These are phyloP conservation scores for Clinocottus analis DNA, from an alignment of 2,113 vertebrate species.

Conservation along the genomic window DNA sequence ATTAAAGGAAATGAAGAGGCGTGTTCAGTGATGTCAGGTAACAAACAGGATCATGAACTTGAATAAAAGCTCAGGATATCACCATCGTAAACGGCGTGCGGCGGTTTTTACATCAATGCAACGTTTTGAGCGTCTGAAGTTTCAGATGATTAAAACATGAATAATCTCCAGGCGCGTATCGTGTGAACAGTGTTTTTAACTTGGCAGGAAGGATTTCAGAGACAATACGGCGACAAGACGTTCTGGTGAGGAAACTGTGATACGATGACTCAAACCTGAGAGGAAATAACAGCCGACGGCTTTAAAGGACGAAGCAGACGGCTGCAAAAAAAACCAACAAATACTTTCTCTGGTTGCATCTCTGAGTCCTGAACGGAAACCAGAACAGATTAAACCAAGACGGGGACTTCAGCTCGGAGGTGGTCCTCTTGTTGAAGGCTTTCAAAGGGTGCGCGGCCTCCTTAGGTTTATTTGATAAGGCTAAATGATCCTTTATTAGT, in stretches of 20 bases:
- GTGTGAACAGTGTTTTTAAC: slow-evolving; percentile 14
- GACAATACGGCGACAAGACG: slow-evolving; percentile 9
- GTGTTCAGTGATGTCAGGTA: neutral
- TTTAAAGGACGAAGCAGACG: neutral
- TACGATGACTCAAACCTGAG: slow-evolving; percentile 20
- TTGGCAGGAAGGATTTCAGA: slow-evolving; percentile 14
- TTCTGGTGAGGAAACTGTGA: slow-evolving; percentile 10
- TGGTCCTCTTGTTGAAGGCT: neutral
- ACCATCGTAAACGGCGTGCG: neutral
- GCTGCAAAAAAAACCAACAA: neutral
- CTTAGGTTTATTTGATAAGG: too few species aligned
- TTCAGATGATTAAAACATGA: neutral
- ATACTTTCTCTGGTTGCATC: neutral
- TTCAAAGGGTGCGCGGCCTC: too few species aligned
- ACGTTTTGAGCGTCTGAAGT: neutral
- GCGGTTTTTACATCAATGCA: neutral
- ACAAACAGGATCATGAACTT: neutral
- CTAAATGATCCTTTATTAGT: too few species aligned
- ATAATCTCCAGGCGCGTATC: neutral
- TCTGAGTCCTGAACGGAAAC: neutral
- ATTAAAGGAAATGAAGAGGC: neutral
- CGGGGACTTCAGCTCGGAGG: neutral
- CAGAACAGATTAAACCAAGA: neutral
- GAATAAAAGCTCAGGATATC: neutral
- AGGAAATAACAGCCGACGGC: neutral